These are phyloP conservation scores for Ectobius pallidus DNA, from an alignment of 2,888 invertebrate genomes.

Conservation along the genomic window DNA sequence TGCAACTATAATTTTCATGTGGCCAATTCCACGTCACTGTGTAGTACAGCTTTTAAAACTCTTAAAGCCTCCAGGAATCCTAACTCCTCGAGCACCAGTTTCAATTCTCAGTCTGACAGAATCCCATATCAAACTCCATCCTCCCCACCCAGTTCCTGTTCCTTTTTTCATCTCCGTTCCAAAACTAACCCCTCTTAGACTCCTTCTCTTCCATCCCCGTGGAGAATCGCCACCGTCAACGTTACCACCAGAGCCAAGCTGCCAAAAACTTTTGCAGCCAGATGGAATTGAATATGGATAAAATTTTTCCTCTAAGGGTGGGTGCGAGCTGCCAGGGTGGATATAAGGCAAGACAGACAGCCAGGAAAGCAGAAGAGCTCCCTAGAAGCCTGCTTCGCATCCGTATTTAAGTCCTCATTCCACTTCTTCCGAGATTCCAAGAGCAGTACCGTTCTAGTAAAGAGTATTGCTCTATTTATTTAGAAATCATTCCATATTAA, in stretches of 20 bases:
- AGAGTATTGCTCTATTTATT: not conserved
- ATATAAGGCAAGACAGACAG: constrained; percentile 22
- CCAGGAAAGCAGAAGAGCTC: not conserved
- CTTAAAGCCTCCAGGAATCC: constrained; percentile 36
- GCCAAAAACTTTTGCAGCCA: constrained; percentile 48
- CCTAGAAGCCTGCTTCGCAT: not conserved
- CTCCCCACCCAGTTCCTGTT: not conserved
- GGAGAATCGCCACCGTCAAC: constrained; percentile 25
- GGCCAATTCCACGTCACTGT: too few relatives aligned
- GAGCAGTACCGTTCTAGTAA: not conserved
- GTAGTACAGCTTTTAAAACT: too few relatives aligned
- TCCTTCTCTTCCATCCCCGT: constrained; percentile 11
- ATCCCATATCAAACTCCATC: constrained; percentile 32
- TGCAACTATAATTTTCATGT: too few relatives aligned
- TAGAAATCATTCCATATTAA: not conserved
- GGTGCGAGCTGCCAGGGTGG: constrained; percentile 10
- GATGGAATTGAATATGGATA: constrained; percentile 56
- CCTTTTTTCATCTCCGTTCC: constrained; percentile 6
- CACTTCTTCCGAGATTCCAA: not conserved
- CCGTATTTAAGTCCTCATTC: not conserved
- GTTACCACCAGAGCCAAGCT: constrained; percentile 41
- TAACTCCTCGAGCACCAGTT: constrained; percentile 27
- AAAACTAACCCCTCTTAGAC: constrained; percentile 11
- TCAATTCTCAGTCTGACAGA: constrained; percentile 34
- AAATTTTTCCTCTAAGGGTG: constrained; percentile 48